Evolutionary conservation across 2,113 vertebrate species (phyloP).

Genomic region (Eolophus roseicapilla): DNA sequence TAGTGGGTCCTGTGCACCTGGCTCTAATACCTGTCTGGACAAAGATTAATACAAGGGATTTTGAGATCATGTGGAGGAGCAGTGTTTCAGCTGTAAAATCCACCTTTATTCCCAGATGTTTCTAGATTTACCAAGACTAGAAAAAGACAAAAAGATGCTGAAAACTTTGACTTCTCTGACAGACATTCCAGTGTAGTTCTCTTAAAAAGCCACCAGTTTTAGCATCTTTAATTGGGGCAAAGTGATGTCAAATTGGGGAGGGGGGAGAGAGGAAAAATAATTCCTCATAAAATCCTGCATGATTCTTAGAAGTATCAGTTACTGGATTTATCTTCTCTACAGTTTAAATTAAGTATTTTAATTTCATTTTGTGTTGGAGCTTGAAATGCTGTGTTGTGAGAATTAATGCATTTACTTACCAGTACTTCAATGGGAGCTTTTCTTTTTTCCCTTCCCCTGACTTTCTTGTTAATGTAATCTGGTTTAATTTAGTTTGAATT

Average conservation of each 20-base stretch:
- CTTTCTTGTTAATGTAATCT: slow-evolving; percentile 42
- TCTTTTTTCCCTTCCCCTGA: not conserved
- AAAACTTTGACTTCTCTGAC: not conserved
- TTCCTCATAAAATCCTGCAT: not conserved
- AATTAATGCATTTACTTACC: not conserved
- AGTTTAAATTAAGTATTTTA: not conserved
- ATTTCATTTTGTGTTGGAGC: not conserved
- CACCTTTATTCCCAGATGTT: not conserved
- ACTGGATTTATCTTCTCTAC: not conserved
- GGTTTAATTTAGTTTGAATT: slow-evolving; percentile 22
- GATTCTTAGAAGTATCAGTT: not conserved
- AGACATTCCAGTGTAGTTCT: not conserved
- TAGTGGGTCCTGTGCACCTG: not conserved
- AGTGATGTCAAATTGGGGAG: not conserved
- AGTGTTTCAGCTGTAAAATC: not conserved
- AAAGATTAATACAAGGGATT: not conserved
- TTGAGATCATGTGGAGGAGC: not conserved
- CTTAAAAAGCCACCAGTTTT: not conserved
- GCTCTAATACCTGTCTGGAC: not conserved
- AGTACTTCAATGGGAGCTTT: not conserved
- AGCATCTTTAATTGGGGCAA: not conserved
- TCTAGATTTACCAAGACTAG: not conserved
- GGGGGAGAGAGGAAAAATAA: not conserved
- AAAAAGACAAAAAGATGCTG: not conserved
- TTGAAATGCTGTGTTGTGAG: not conserved